Evolutionary conservation across 2,888 invertebrate species (phyloP).

Genomic region (Drosophila paramelanica): DNA sequence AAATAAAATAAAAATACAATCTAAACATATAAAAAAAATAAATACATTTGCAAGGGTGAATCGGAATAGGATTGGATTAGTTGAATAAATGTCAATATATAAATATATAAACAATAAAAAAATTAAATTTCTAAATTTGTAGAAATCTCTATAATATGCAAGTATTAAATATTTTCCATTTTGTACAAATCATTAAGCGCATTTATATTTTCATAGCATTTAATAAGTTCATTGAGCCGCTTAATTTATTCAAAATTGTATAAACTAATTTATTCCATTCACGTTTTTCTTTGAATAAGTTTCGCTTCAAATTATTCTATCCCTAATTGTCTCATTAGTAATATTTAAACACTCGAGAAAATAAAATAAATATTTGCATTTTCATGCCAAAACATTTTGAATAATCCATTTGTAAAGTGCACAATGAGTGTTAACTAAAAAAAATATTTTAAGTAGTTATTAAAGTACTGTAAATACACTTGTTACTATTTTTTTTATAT

Average conservation of each 20-base stretch:
- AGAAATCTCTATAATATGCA: not conserved
- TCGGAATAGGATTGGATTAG: not conserved
- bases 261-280: conserved; percentile 13
- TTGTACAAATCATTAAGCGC: not conserved
- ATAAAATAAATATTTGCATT: not conserved
- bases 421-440: not conserved
- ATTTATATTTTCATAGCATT: not conserved
- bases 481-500: not conserved
- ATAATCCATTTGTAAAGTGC: not conserved
- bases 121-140: not conserved
- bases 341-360: conserved; percentile 1
- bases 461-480: not conserved
- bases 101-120: conserved; percentile 9
- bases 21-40: not conserved
- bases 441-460: not conserved
- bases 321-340: conserved; percentile 20
- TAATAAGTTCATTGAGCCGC: not conserved
- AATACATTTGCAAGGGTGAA: not conserved
- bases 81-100: not conserved
- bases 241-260: conserved; percentile 6
- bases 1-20: not conserved
- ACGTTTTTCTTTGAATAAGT: conserved; percentile 13
- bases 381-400: conserved; percentile 3
- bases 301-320: not conserved
- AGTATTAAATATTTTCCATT: too few relatives aligned